Conservation (phyloP, 1,140 invertebrate species). For the Bombyx mandarina region DNA sequence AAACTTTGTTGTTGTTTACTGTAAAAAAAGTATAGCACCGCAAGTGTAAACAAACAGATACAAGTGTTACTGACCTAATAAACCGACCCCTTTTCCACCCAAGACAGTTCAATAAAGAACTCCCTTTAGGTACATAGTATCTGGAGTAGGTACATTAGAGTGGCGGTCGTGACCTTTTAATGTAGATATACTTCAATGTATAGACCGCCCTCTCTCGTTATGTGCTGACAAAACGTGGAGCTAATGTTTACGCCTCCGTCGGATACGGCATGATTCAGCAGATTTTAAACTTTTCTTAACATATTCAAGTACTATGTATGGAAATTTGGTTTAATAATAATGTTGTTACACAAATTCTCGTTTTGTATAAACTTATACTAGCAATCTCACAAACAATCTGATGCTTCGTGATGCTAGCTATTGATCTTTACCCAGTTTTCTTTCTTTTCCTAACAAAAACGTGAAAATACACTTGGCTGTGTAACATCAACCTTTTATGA, state of each 20-base stretch:
- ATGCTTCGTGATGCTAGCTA: too few species aligned
- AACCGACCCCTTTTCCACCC: conserved; percentile 63
- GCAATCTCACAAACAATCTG: too few species aligned
- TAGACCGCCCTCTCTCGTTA: conserved; percentile 43
- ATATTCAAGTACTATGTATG: too few species aligned
- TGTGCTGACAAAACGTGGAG: conserved; percentile 39
- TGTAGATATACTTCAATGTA: conserved; percentile 52
- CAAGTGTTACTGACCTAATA: conserved; percentile 70
- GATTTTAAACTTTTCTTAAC: background rate
- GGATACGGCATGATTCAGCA: conserved; percentile 3
- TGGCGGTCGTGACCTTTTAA: conserved; percentile 67
- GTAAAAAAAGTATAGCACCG: background rate
- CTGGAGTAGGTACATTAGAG: conserved; percentile 52
- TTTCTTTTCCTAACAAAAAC: too few species aligned
- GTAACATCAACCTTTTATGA: too few species aligned
- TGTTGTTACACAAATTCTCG: too few species aligned
- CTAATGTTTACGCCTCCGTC: conserved; percentile 35
- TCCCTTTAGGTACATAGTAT: conserved; percentile 62
- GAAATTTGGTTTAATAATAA: too few species aligned
- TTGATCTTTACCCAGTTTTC: too few species aligned
- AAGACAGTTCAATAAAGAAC: conserved; percentile 68
- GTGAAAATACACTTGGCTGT: too few species aligned
- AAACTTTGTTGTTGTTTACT: background rate
- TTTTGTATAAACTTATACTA: too few species aligned
- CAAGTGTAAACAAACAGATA: conserved; percentile 57